Percentiles rank a stretch among this genome's conserved stretches.
Evolutionary conservation across 1,140 invertebrate species (phyloP).

Genomic region (Pinna nobilis): DNA sequence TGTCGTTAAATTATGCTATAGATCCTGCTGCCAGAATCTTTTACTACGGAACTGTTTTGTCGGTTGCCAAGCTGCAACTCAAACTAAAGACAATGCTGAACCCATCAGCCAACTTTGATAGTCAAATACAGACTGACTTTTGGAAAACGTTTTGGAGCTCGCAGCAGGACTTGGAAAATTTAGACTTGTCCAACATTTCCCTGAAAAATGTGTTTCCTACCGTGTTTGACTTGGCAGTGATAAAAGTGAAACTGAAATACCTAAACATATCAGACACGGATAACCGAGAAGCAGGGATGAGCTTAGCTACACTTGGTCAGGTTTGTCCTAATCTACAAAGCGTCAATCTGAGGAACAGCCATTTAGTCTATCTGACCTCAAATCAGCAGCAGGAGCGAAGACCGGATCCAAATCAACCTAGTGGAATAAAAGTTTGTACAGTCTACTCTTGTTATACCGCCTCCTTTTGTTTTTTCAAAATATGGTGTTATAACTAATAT

Average conservation of each 20-base stretch:
- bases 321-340: constrained; percentile 60
- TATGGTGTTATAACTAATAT: too few species aligned
- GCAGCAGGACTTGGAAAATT: constrained; percentile 48
- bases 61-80: constrained; percentile 58
- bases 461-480: too few species aligned
- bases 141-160: constrained; percentile 53
- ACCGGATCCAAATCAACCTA: not conserved
- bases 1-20: constrained; percentile 64
- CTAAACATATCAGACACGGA: constrained; percentile 61
- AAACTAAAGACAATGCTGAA: constrained; percentile 60
- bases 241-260: constrained; percentile 42
- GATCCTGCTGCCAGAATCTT: constrained; percentile 65
- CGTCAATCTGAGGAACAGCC: constrained; percentile 59
- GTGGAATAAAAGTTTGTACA: too few species aligned
- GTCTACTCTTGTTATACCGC: too few species aligned
- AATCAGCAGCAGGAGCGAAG: not conserved
- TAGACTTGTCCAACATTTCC: constrained; percentile 60
- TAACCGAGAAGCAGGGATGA: constrained; percentile 43
- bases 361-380: constrained; percentile 29
- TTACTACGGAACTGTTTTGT: constrained; percentile 62
- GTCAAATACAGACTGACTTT: constrained; percentile 48
- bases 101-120: constrained; percentile 56
- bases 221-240: constrained; percentile 43
- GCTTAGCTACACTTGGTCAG: constrained; percentile 47
- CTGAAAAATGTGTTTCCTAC: constrained; percentile 49